Base-by-base conservation (phyloP, 2,888 invertebrate species). In the Desoria tigrina region DNA sequence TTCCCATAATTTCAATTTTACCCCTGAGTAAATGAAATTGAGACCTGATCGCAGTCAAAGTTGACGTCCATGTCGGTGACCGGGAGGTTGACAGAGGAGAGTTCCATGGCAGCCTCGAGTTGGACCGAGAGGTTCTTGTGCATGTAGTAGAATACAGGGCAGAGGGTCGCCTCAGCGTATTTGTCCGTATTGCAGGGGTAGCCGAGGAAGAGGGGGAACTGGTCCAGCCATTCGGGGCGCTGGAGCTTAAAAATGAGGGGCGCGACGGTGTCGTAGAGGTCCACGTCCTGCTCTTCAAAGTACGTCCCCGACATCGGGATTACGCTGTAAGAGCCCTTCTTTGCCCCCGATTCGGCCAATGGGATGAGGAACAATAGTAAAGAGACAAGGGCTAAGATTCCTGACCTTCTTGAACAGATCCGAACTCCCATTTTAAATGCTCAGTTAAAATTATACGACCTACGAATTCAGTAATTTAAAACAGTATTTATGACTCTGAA, bases 261-360 rank as follows among this genome's bases (percentile, higher is more conserved):
- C 4, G 24, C 51, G 7, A 24, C 26, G 4, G 14, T 24, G 27
- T 51, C 51, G 23, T 51, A 51, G 16, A 51, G 51, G 27, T 51
- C 24, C 39, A 61, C 42, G 6, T 37, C 23, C 2, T 18, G 7
- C 21, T 42, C 24, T 42, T 42, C 42, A 66, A 62, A 42, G 53
- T 60, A 71, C n/a, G 60, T 24, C 51, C 51, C 51, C 3, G 7
- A 9, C 51, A 51, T 51, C 23, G 51, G 24, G 24, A 23, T 24
- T 16, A 26, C 26, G 18, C 24, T 24, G 24, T 51, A 51, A 9
- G 4, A 9, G 7, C 45, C 45, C 11, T 32, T 11, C 32, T 32
- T 32, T 4, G 32, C 32, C n/a, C n/a, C n/a, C n/a, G n/a, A n/a
- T n/a, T n/a, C n/a, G n/a, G n/a, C n/a, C n/a, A n/a, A n/a, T n/a